These are phyloP conservation scores for Aphaenogaster ashmeadi DNA, from an alignment of 1,140 invertebrate genomes.

Conservation along the genomic window DNA sequence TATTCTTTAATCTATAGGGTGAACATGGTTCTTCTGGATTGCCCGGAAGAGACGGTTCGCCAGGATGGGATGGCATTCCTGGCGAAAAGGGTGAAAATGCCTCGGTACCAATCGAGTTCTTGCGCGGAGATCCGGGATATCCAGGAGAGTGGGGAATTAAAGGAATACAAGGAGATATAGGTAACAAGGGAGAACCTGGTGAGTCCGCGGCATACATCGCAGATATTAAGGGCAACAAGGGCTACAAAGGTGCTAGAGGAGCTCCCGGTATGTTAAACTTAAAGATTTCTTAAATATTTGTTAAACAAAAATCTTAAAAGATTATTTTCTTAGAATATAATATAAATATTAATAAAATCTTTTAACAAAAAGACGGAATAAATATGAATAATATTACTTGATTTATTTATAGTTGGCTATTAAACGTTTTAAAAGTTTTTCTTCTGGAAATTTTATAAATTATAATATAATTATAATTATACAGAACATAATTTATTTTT, in stretches of 20 bases:
- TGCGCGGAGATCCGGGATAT: slow-evolving; percentile 85
- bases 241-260: slow-evolving; percentile 85
- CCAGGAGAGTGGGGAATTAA: slow-evolving; percentile 87
- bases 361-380: neutral
- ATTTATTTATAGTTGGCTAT: neutral
- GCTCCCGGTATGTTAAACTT: slow-evolving; percentile 66
- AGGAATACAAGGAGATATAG: slow-evolving; percentile 89
- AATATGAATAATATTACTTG: slow-evolving; percentile 6
- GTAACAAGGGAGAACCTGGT: slow-evolving; percentile 88
- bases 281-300: slow-evolving; percentile 20
- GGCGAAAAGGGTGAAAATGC: slow-evolving; percentile 88
- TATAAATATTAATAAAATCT: neutral
- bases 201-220: slow-evolving; percentile 81
- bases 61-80: slow-evolving; percentile 87
- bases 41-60: slow-evolving; percentile 86
- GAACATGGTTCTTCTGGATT: slow-evolving; percentile 85
- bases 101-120: slow-evolving; percentile 83
- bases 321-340: neutral
- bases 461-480: neutral
- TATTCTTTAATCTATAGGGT: slow-evolving; percentile 79
- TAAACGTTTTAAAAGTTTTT: neutral
- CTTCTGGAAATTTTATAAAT: neutral
- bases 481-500: neutral
- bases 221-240: slow-evolving; percentile 85
- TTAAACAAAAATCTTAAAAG: neutral